phyloP scores from a whole-genome alignment of 2,797 vertebrate genomes.

The Phalanger gymnotis region DNA sequence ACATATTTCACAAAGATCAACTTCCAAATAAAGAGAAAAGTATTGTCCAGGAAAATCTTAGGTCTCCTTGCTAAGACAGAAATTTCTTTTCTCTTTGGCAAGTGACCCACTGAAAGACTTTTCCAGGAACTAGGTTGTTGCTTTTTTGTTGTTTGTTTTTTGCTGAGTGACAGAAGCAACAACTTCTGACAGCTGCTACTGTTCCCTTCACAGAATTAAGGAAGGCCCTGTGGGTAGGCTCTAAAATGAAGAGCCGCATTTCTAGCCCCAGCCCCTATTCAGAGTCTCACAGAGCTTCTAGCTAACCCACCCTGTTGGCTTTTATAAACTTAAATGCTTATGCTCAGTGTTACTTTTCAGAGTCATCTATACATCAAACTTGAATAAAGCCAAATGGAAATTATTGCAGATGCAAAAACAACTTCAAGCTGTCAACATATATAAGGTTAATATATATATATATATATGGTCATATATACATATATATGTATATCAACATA shows the following conservation, averaged over 20 bases:
- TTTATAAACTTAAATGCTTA: constrained; percentile 28
- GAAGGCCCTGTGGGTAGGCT: neutral
- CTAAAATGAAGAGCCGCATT: neutral
- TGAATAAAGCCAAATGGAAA: constrained; percentile 8
- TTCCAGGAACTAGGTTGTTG: neutral
- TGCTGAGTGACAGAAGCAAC: constrained; percentile 7
- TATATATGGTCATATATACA: too few species aligned
- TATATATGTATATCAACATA: too few species aligned
- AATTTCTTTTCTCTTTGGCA: constrained; percentile 27
- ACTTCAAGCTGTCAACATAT: neutral
- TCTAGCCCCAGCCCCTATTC: neutral
- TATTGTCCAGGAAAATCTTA: constrained; percentile 16
- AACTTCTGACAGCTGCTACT: neutral
- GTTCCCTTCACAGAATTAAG: constrained; percentile 1
- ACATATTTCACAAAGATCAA: constrained; percentile 27
- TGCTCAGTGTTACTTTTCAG: constrained; percentile 22
- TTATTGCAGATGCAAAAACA: neutral
- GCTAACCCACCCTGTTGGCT: neutral
- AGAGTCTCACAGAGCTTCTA: constrained; percentile 43
- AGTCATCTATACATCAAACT: constrained; percentile 20
- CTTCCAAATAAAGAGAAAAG: neutral
- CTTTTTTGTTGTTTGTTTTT: neutral
- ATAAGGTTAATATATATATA: too few species aligned
- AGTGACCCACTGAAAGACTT: neutral
- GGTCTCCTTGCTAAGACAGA: neutral